Percentiles rank a stretch among this genome's conserved stretches.
phyloP scores from a whole-genome alignment of 1,140 invertebrate species.

The Drosophila pandora region DNA sequence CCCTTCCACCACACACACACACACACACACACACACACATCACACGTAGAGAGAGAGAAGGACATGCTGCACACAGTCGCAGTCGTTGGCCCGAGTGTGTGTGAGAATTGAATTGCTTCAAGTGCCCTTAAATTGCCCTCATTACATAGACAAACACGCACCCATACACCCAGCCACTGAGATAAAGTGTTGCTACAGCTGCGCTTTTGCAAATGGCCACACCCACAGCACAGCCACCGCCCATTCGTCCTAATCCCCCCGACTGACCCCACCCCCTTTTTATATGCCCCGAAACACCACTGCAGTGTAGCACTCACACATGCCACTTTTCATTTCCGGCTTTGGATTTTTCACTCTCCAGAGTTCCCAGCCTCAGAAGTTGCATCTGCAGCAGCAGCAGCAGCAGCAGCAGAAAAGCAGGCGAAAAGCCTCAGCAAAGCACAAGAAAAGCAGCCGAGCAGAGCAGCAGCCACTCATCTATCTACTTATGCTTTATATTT shows the following conservation, averaged over 20 bases:
- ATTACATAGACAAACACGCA: constrained; percentile 77
- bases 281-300: not conserved
- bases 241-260: constrained; percentile 16
- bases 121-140: constrained; percentile 78
- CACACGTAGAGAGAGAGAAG: constrained; percentile 33
- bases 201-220: constrained; percentile 69
- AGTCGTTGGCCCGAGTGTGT: constrained; percentile 52
- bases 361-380: constrained; percentile 46
- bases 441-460: constrained; percentile 1
- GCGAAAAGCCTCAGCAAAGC: constrained; percentile 12
- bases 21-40: constrained; percentile 12
- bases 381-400: constrained; percentile 30
- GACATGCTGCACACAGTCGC: constrained; percentile 5
- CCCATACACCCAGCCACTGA: constrained; percentile 34
- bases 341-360: constrained; percentile 52
- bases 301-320: constrained; percentile 39
- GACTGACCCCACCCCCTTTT: constrained; percentile 2
- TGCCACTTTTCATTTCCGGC: constrained; percentile 75
- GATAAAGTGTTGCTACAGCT: constrained; percentile 71
- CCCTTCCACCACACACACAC: no score
- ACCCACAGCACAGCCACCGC: constrained; percentile 17
- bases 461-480: constrained; percentile 63
- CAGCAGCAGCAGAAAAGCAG: constrained; percentile 24
- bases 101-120: constrained; percentile 79
- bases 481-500: constrained; percentile 75